Base-by-base conservation (phyloP, 2,888 invertebrate genomes). In the Agonopterix subpropinquella region DNA sequence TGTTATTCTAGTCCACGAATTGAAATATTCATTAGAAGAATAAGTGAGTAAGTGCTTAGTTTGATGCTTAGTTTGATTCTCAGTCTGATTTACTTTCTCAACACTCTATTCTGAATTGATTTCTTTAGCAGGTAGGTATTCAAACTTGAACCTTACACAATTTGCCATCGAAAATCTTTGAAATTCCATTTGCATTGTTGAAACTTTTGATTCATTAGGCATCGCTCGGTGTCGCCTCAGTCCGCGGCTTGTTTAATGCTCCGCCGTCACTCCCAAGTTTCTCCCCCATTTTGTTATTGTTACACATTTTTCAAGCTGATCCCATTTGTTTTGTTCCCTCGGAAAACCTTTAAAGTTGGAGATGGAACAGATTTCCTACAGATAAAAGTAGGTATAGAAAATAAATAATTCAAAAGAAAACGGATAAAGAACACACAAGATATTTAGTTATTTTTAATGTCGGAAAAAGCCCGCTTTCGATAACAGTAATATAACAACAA, bases 291-390 rank as follows among this genome's bases (percentile, higher is more conserved):
- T 67, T 67, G 70, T 78, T 80, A 80, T 80, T 77, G 74, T 73
- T 72, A 73, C 66, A 74, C 74, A 77, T 79, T 78, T 77, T 74
- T 78, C 73, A 74, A 77, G 67, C 64, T 71, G 70, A 76, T 76
- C 73, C 69, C 75, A 77, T 79, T 79, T 77, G 73, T 77, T 72
- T 64, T 66, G 64, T 67, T 67, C 62, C 62, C 61, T 50, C 18
- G 51, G 61, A 61, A 67, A 71, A 63, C 67, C 69, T 68, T 61
- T 62, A 66, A 70, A 69, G 63, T 71, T 68, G 59, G 61, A 70
- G 67, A 74, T 71, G 69, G 68, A 73, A 66, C 64, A 59, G 54
- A 69, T 67, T 62, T 10, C 37, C 37, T 37, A 37, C 3, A 37
- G n/a, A 37, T 4, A 4, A n/a, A 37, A 37, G 8, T 37, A 37